Conservation (phyloP, 1,140 invertebrate species). For the Scaptomyza graminum region DNA sequence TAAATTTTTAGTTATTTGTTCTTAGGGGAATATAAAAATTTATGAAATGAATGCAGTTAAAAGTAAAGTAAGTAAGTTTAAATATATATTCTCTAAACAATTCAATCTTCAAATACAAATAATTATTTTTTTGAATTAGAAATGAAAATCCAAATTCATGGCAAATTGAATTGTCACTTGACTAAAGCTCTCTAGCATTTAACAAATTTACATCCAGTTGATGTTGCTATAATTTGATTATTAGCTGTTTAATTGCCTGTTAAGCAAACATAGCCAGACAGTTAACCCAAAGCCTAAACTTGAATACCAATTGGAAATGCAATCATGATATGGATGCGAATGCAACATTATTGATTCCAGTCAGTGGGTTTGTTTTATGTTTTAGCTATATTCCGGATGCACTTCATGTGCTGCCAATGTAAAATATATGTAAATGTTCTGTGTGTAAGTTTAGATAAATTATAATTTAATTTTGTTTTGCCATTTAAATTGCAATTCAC, state of each 20-base stretch:
- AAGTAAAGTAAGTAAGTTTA: background rate
- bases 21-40: background rate
- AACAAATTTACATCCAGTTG: slow-evolving; percentile 17
- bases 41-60: background rate
- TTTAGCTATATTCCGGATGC: slow-evolving; percentile 27
- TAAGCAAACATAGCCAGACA: background rate
- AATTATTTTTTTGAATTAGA: background rate
- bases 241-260: slow-evolving; percentile 4
- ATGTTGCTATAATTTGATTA: slow-evolving; percentile 8
- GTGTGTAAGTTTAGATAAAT: slow-evolving; percentile 49
- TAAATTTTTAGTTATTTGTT: background rate
- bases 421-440: too few relatives aligned
- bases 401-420: slow-evolving; percentile 47
- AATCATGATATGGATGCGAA: slow-evolving; percentile 7
- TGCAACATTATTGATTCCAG: slow-evolving; percentile 9
- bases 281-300: background rate
- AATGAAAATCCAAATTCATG: background rate
- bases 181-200: background rate
- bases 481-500: slow-evolving; percentile 35
- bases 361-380: slow-evolving; percentile 4
- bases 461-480: slow-evolving; percentile 66
- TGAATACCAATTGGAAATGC: slow-evolving; percentile 10
- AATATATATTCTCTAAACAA: background rate
- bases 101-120: background rate
- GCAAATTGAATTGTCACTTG: slow-evolving; percentile 1